Base-by-base conservation (phyloP, 2,888 invertebrate genomes). In the Malacosoma neustria region DNA sequence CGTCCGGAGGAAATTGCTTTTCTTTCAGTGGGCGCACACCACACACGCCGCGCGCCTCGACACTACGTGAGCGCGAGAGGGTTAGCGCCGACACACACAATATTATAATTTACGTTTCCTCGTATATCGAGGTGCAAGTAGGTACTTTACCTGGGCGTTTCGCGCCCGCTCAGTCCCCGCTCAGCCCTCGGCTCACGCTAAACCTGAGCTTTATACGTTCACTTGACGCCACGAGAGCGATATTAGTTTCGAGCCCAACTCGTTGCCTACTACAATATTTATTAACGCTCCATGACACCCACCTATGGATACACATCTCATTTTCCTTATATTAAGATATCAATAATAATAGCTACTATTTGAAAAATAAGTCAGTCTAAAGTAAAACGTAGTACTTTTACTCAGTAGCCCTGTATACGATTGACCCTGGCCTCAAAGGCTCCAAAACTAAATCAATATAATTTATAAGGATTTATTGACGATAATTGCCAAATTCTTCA, bases 201-300 rank as follows among this genome's bases (percentile, higher is more conserved):
- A 85, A 85, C 84, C 84, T 84, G 76, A 79, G 82, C 85, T 82
- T 84, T 84, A 82, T 84, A 84, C 77, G 82, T 82, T 82, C 85
- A 81, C 82, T 84, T 84, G 81, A 84, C 84, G 79, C 81, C 79
- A 74, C 75, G 75, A 79, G 79, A 77, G 75, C 80, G 69, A 84
- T 84, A 84, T 85, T 85, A 84, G 84, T 84, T 84, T 76, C 71
- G 66, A 80, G 74, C 71, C n/a, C 72, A 73, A 73, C 75, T 76
- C 72, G 72, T 74, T 68, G 69, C 69, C 75, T 72, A 74, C 76
- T 76, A 80, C 76, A 75, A 77, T 81, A 81, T 82, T 82, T 82
- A 82, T 82, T 82, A 82, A 80, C 72, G 69, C 71, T 67, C 61
- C 60, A 22, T 22, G 22, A 22, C 22, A 7, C 6, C 22, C 22